Base-by-base conservation (phyloP, 1,140 invertebrate genomes). In the Drosophila carrolli region DNA sequence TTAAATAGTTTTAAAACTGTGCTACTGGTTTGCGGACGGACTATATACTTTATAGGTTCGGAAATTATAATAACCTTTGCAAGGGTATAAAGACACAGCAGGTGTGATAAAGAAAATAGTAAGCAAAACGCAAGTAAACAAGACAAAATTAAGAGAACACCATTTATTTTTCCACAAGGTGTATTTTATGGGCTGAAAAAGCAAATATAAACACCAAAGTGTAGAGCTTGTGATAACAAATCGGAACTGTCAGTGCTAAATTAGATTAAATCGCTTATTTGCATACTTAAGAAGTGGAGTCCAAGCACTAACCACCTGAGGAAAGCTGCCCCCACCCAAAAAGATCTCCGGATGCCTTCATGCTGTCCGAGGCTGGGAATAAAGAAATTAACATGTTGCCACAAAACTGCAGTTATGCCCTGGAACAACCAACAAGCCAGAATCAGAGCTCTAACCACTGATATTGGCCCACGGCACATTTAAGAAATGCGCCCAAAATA, bases 331-430 rank as follows among this genome's bases (percentile, higher is more conserved):
- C 27, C 7, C 32, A 38, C 14, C 23, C 51, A 35, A 37, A 43
- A 48, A 23, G 10, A 29, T n/a, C 63, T 47, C 14, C 35, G 47
- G 19, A 63, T 38, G 35, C 57, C 63, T 41, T 27, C 47, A 46
- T 43, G 38, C 40, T 61, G 35, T 61, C 58, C 78, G 43, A 44
- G 55, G 59, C 60, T 81, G 66, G 56, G 78, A 85, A 85, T 85
- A 65, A 88, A 85, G 82, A 85, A 85, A 85, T 88, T 85, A 85
- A 85, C 82, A 88, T 85, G 81, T 85, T 85, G 79, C 83, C 78
- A 70, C 81, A 84, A 85, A 76, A 85, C 67, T 86, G 74, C 82
- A 85, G 81, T 85, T 86, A 85, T 85, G 82, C 78, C 81, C 77
- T 61, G 60, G 14, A 84, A 84, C 54, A 43, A 47, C 40, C 56